Evolutionary conservation across 2,797 vertebrate genomes (phyloP), one percentile per base, ranked within the genome.

Genomic region (Anabacerthia variegaticeps): DNA sequence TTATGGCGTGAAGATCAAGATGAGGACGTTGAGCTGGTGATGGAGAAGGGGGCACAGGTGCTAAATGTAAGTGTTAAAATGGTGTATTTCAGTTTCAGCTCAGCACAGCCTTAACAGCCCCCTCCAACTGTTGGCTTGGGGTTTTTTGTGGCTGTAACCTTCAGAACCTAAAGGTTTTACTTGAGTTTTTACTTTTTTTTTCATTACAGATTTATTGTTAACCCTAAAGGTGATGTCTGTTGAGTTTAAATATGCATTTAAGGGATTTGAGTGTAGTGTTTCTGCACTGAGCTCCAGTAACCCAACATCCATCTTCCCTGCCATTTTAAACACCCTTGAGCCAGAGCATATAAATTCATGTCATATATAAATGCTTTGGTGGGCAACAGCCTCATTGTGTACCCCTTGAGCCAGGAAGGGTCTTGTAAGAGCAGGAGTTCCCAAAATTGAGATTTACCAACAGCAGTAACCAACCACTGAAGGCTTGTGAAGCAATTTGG

Each of bases 1-100:
- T 93, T 99, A 77, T 99, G 99, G 99, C 96, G 82, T 80, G 99
- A 99, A 34, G 97, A 99, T 71, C 93, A 85, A 32, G 97, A 98
- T 27, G 94, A 98, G 44, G 96, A 98, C 34, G 67, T 99, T 51
- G 95, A 97, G 22, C 55, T 56, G 6, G 97, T 99, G 84, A 93
- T 99, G 46, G 34, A 97, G 81, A 98, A 98, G 36, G 98, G 98
- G 69, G 93, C 96, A 55, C 59, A 98, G n/a, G 98, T 99, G 55
- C 95, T 99, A 32, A 95, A 95, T 93, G 99, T 99, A 85, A 97
- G 98, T 97, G 49, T 73, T 58, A 21, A 54, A 81, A 20, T 51
- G 14, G 9, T 75, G 49, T 28, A 41, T 52, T 75, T 28, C 39
- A n/a, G 19, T 54, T 75, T 65, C 48, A 83, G 20, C 26, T 61